Evolutionary conservation across 2,888 invertebrate species (phyloP), one percentile per base, ranked within the genome.

Genomic region (Diarsia rubi): DNA sequence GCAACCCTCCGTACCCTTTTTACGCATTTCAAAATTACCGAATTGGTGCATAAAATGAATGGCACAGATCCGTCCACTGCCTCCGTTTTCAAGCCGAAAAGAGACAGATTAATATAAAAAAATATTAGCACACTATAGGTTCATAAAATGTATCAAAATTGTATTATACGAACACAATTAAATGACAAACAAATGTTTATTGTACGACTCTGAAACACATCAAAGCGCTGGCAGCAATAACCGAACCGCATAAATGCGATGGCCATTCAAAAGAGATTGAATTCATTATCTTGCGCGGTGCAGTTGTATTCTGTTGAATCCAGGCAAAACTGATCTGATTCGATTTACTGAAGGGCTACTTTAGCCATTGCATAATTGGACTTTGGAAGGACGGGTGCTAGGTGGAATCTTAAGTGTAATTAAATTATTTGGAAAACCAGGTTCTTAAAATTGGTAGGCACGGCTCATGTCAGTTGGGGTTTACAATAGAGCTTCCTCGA

Each of bases 271-370:
- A 88, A 83, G 84, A 87, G 82, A 87, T 89, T 83, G 77, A 73
- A 79, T 86, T 86, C 81, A 89, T 89, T 88, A 64, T 86, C 84
- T 81, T 79, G 84, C 81, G 86, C 88, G 84, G 82, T 88, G 91
- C 90, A 89, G 90, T 86, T n/a, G n/a, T n/a, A n/a, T n/a, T n/a
- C n/a, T n/a, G n/a, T n/a, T 80, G 73, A 87, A 91, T 91, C 90
- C 89, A 90, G 91, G 90, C 86, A 75, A 84, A 91, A 90, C 90
- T 89, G 89, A 90, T 88, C 88, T 86, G 78, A 88, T 67, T 62
- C 42, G 9, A 63, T 54, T 63, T 12, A 69, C 16, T 47, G 8
- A 67, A 63, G 59, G 62, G 62, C 16, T 69, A 52, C 63, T 63
- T 21, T 45, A 31, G 37, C 27, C 21, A 67, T 69, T 72, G 9